Evolutionary conservation across 92 coral and sea anemone species (phyloP).

Genomic region (Scolanthus callimorphus): DNA sequence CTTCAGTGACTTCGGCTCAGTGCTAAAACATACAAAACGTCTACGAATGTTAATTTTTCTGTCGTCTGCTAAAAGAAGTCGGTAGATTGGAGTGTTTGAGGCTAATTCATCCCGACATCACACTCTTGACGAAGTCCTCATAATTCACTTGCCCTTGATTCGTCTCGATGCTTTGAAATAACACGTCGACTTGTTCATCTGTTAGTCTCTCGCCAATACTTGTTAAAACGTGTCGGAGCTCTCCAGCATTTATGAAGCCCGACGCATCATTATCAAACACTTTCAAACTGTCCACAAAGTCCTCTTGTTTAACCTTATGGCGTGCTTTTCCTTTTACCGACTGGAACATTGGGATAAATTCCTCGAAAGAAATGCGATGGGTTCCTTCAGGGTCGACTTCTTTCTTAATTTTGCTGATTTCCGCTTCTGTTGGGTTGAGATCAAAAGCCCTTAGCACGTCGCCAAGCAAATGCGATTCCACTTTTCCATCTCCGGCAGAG

Average conservation of each 20-base stretch:
- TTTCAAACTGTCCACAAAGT: constrained; percentile 84
- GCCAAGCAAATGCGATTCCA: constrained; percentile 76
- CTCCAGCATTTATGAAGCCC: constrained; percentile 88
- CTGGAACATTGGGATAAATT: constrained; percentile 75
- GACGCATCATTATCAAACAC: constrained; percentile 89
- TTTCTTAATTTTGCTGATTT: constrained; percentile 73
- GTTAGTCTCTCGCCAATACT: constrained; percentile 83
- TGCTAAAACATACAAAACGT: no score
- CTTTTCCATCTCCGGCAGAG: constrained; percentile 91
- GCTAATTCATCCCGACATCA: constrained; percentile 21
- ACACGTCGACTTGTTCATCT: constrained; percentile 80
- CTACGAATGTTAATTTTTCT: no score
- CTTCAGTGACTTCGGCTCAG: no score
- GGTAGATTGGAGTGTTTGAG: no score
- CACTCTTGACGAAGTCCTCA: constrained; percentile 87
- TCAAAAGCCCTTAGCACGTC: constrained; percentile 82
- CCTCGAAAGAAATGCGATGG: constrained; percentile 76
- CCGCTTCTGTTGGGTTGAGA: constrained; percentile 89
- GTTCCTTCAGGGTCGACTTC: constrained; percentile 90
- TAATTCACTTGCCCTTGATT: constrained; percentile 84
- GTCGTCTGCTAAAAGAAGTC: no score
- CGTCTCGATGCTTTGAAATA: constrained; percentile 79
- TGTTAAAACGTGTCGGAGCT: constrained; percentile 91
- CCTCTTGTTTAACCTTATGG: constrained; percentile 65
- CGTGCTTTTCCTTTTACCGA: constrained; percentile 66